Evolutionary conservation across 2,888 invertebrate genomes (phyloP).

Genomic region (Dicyrtoma fusca): DNA sequence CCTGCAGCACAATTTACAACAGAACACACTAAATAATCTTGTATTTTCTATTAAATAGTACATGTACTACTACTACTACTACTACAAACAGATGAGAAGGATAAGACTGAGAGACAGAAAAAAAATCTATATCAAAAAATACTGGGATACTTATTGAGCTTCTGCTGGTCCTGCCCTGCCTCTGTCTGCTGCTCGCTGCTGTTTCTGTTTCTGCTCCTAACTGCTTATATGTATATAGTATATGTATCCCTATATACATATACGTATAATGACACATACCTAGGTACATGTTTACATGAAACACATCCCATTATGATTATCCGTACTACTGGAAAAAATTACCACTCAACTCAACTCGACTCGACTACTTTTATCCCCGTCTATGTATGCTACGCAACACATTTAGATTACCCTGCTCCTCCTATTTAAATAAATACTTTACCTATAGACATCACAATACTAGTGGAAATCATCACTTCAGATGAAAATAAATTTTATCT

Average conservation of each 20-base stretch:
- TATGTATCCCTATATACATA: neutral
- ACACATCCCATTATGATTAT: neutral
- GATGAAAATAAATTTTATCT: slow-evolving; percentile 21
- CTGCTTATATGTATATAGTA: neutral
- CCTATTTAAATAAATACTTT: slow-evolving; percentile 33
- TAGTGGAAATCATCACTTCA: slow-evolving; percentile 26
- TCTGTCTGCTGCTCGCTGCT: no score
- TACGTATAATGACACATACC: neutral
- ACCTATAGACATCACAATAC: slow-evolving; percentile 19
- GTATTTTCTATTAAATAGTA: no score
- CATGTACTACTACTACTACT: no score
- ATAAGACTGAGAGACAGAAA: no score
- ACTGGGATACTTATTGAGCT: no score
- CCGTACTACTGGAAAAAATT: slow-evolving; percentile 11
- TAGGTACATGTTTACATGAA: neutral
- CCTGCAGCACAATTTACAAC: no score
- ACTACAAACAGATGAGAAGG: no score
- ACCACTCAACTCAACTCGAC: neutral
- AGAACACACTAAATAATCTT: no score
- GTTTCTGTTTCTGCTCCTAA: slow-evolving; percentile 6
- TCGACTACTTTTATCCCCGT: slow-evolving; percentile 1
- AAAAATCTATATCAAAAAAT: no score
- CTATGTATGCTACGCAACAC: neutral
- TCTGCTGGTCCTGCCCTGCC: no score
- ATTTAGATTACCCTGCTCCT: slow-evolving; percentile 21